phyloP scores from a whole-genome alignment of 2,113 vertebrate species.

The Saimiri boliviensis region DNA sequence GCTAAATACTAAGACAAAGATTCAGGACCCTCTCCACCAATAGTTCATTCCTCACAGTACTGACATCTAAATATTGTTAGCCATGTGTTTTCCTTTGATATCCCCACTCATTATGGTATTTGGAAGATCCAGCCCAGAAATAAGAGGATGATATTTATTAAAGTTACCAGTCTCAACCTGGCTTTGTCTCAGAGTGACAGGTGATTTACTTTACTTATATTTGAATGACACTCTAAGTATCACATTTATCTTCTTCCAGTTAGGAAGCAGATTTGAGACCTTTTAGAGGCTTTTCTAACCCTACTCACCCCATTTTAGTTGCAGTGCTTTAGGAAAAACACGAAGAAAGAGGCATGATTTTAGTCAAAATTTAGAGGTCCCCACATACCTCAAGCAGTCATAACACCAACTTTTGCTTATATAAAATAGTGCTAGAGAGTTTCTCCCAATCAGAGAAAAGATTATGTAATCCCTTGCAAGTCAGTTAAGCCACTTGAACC shows the following conservation, averaged over 20 bases:
- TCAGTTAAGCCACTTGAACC: neutral
- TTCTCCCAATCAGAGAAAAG: neutral
- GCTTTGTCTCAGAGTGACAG: neutral
- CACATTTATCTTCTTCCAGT: neutral
- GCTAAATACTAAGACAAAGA: neutral
- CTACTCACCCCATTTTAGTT: neutral
- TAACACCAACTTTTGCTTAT: neutral
- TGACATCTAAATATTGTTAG: neutral
- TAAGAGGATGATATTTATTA: neutral
- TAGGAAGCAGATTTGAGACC: neutral
- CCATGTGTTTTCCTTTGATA: neutral
- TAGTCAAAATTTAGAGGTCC: neutral
- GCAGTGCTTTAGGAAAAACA: neutral
- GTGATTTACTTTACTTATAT: neutral
- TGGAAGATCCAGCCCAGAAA: neutral
- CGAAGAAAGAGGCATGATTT: neutral
- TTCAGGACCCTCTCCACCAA: neutral
- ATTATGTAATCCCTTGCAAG: neutral
- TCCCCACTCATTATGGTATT: neutral
- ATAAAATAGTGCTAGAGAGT: neutral
- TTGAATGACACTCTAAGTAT: neutral
- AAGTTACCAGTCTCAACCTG: neutral
- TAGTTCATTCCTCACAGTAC: neutral
- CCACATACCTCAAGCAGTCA: neutral
- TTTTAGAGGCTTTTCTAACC: neutral